Evolutionary conservation across 2,797 vertebrate genomes (phyloP), one percentile per base, ranked within the genome.

Genomic region (Gouania willdenowi): DNA sequence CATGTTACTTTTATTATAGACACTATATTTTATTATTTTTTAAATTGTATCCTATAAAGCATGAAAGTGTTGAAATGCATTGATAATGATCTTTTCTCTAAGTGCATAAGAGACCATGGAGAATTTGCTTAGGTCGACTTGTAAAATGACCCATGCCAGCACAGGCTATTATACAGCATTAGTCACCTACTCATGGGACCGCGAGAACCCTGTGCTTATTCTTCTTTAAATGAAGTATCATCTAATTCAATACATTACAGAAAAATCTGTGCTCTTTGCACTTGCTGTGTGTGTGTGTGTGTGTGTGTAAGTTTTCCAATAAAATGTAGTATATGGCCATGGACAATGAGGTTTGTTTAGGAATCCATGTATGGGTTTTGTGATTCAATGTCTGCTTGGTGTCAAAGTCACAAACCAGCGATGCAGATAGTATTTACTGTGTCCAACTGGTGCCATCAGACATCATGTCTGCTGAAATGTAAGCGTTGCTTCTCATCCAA

Each of bases 91-190:
- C 25, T 54, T 73, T 74, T 66, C 45, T 65, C 31, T 55, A 56
- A 65, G 61, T 39, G 38, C 36, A 52, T 66, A 72, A 75, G 65
- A 59, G 59, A 57, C 55, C 45, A 8, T 27, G 21, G 59, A 76
- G 72, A 46, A 68, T 75, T 68, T 74, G 36, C 58, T 44, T 66
- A 42, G 64, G 71, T 57, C 19, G 14, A 59, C 68, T 76, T 82
- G 70, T 61, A 75, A 82, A 82, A 82, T 81, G 77, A 82, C 72
- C 76, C 63, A 5, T 77, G 77, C 74, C 76, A 80, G 56, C 61
- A 81, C 32, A 29, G 23, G 51, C 71, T 67, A 84, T 81, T 81
- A 81, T 44, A 50, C 44, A 38, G 66, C 75, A 86, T 82, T 80
- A 81, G 81, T 85, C 80, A 75, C 19, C 3, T 40, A 51, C 77